Conservation (phyloP, 2,888 invertebrate species). For the Parascotia fuliginaria region DNA sequence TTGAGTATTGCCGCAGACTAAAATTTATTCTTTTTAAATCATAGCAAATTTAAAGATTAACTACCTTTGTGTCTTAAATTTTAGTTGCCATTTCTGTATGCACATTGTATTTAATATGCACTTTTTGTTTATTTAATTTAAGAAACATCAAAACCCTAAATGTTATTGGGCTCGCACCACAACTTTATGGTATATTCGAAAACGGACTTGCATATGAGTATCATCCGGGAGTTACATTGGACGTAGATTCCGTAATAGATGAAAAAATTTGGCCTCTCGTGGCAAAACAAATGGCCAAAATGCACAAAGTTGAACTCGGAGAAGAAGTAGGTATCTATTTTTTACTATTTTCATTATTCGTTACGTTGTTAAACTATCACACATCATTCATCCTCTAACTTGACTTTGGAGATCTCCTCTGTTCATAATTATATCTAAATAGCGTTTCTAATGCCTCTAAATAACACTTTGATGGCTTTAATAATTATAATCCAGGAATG, state of each 20-base stretch:
- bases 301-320: constrained; percentile 88
- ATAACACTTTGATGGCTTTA: too few relatives aligned
- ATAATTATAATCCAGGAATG: too few relatives aligned
- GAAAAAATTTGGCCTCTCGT: constrained; percentile 90
- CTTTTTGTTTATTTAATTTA: constrained; percentile 21
- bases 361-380: too few relatives aligned
- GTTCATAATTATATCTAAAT: too few relatives aligned
- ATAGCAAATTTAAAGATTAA: too few relatives aligned
- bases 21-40: too few relatives aligned
- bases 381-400: neutral
- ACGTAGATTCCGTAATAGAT: constrained; percentile 86
- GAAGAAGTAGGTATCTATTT: constrained; percentile 61
- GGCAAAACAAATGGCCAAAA: constrained; percentile 92
- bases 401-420: too few relatives aligned
- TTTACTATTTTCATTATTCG: neutral
- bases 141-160: constrained; percentile 82
- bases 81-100: neutral
- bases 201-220: constrained; percentile 98
- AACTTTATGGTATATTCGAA: constrained; percentile 94
- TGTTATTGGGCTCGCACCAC: constrained; percentile 92
- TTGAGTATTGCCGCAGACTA: too few relatives aligned
- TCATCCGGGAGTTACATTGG: constrained; percentile 92
- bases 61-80: too few relatives aligned
- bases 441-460: too few relatives aligned
- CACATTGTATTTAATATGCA: neutral